Conservation (phyloP, 2,888 invertebrate species). For the Limenitis camilla region DNA sequence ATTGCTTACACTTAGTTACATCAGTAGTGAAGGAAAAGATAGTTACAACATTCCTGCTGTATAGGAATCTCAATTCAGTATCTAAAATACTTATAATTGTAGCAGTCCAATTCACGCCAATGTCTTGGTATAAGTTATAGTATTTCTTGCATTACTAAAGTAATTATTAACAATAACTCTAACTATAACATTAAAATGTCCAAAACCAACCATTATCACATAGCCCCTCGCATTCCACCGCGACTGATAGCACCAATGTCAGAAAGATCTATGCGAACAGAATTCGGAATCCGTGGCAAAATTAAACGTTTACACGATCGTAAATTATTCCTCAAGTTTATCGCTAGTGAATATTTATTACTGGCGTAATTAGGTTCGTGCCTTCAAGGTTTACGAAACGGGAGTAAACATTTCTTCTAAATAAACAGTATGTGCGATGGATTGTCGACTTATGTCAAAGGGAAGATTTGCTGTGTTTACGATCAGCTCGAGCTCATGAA, state of each 20-base stretch:
- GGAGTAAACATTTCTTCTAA: slow-evolving; percentile 45
- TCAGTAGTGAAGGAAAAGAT: too few species aligned
- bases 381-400: slow-evolving; percentile 51
- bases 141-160: too few species aligned
- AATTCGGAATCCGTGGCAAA: slow-evolving; percentile 45
- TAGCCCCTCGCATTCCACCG: slow-evolving; percentile 19
- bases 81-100: too few species aligned
- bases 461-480: slow-evolving; percentile 26
- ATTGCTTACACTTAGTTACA: too few species aligned
- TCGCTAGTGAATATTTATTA: slow-evolving; percentile 66
- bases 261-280: slow-evolving; percentile 29
- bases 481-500: too few species aligned
- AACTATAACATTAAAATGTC: slow-evolving; percentile 1
- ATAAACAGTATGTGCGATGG: slow-evolving; percentile 24
- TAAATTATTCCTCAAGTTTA: slow-evolving; percentile 64
- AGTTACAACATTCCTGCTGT: too few species aligned
- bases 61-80: too few species aligned
- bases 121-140: too few species aligned
- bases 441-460: slow-evolving; percentile 33
- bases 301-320: slow-evolving; percentile 58
- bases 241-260: slow-evolving; percentile 17
- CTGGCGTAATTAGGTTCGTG: slow-evolving; percentile 60
- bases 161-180: neutral
- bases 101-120: too few species aligned
- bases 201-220: slow-evolving; percentile 10